These are phyloP conservation scores for Brachyhypopomus occidentalis DNA, from an alignment of 2,113 vertebrate species.

Conservation along the genomic window DNA sequence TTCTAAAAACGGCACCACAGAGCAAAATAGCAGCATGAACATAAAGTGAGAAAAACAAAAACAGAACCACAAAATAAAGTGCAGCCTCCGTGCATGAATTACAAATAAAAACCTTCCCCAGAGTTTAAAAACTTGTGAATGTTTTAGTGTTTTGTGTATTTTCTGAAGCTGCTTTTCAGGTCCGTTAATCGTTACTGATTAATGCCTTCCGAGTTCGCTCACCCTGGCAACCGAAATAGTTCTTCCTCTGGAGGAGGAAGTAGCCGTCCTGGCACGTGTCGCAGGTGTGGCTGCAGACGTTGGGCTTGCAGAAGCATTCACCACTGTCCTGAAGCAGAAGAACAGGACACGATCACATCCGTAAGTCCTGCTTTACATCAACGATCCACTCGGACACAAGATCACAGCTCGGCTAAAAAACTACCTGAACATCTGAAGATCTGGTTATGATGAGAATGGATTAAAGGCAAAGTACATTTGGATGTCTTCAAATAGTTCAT, in stretches of 20 bases:
- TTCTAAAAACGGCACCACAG: no score
- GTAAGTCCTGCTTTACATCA: no score
- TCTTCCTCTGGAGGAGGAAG: conserved; percentile 79
- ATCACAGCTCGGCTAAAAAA: no score
- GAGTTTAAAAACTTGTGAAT: not conserved
- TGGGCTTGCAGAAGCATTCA: conserved; percentile 86
- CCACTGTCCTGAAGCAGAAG: conserved; percentile 77
- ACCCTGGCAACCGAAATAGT: conserved; percentile 94
- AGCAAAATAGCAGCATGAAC: no score
- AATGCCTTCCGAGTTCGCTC: conserved; percentile 32
- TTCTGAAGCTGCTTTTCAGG: not conserved
- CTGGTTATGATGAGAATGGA: not conserved
- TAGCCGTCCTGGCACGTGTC: conserved; percentile 83
- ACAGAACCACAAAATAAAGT: no score
- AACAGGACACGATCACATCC: not conserved
- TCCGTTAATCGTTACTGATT: conserved; percentile 26
- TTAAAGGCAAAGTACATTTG: no score
- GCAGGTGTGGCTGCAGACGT: conserved; percentile 78
- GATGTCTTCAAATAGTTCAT: no score
- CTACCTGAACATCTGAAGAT: not conserved
- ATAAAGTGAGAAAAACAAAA: no score
- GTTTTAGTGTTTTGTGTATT: not conserved
- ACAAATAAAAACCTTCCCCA: no score
- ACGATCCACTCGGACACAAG: no score
- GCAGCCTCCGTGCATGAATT: no score